Base-by-base conservation (phyloP, 2,113 vertebrate species). In the Hemiprocne comata region DNA sequence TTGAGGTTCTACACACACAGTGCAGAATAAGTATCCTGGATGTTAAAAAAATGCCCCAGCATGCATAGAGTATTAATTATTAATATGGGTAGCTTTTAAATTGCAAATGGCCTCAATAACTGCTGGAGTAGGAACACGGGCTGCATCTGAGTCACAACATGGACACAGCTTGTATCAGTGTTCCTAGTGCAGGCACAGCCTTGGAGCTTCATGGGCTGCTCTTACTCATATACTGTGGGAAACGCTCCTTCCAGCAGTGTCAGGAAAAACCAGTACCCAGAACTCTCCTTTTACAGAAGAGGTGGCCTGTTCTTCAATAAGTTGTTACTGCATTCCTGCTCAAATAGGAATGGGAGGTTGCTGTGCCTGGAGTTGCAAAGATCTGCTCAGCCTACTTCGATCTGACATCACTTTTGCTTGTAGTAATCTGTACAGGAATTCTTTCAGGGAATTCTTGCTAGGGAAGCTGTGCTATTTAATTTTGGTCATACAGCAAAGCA, bases 131-230 rank as follows among this genome's bases (percentile, higher is more conserved):
- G 54, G 72, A 88, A 51, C 18, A 6, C 2, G 58, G 64, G 20
- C 75, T 62, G 1, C 11, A 9, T 16, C 36, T 34, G 60, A 66
- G 72, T 33, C 67, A 17, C 50, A 33, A 3, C 1, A 0, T 4
- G 48, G 54, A 8, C 38, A 4, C 48, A 33, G 2, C 62, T 48
- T 58, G 33, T 17, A 17, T 18, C 65, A 17, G n/a, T 28, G 38
- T 74, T 64, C n/a, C 36, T 36, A 42, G 34, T 4, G 13, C 17
- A n/a, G 21, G 10, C 33, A 13, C 12, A 38, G 24, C 36, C 23
- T 44, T 17, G 12, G 44, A 64, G 48, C 29, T 72, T 57, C 23
- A 34, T 29, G 42, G 31, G 19, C 40, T 36, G 10, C 7, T 48
- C 1, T 31, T 50, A 23, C n/a, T 80, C 10, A 18, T 16, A 23